Percentiles rank a stretch among this genome's conserved stretches.
Evolutionary conservation across 30 jellyfish, hydroid and myxozoan species (phyloP).

Genomic region (Cassiopea andromeda): DNA sequence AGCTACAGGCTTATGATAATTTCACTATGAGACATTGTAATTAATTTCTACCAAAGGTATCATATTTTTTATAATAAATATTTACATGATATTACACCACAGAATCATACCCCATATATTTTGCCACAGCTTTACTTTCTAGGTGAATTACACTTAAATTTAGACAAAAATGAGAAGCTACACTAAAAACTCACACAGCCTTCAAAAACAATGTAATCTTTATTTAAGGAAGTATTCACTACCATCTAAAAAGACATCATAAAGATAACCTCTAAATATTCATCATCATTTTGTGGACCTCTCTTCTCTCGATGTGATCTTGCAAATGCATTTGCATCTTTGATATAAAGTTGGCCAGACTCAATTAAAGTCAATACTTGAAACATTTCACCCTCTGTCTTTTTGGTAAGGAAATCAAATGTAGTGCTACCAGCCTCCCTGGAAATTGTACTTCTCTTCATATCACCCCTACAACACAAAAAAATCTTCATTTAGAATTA

Average conservation of each 20-base stretch:
- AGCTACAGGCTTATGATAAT: too few species aligned
- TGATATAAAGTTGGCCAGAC: slow-evolving; percentile 1
- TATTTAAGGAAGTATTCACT: background rate
- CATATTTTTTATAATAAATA: too few species aligned
- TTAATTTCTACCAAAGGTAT: too few species aligned
- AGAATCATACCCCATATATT: too few species aligned
- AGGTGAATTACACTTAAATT: too few species aligned
- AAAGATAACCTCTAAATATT: background rate
- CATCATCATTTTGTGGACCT: slow-evolving; percentile 9
- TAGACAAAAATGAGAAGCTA: too few species aligned
- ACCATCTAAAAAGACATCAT: too few species aligned
- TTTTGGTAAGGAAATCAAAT: slow-evolving; percentile 7
- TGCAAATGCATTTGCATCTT: background rate
- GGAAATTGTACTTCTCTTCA: slow-evolving; percentile 2
- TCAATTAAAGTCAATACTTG: background rate
- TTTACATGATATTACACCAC: too few species aligned
- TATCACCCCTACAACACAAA: slow-evolving; percentile 9
- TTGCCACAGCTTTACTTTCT: too few species aligned
- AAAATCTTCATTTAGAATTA: background rate
- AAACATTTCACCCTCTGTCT: slow-evolving; percentile 18
- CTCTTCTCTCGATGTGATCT: slow-evolving; percentile 12
- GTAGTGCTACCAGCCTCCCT: slow-evolving; percentile 17
- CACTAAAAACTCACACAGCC: too few species aligned
- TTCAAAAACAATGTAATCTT: too few species aligned
- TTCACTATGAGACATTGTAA: too few species aligned